Percentiles rank a stretch among this genome's conserved stretches.
phyloP scores from a whole-genome alignment of 2,113 vertebrate genomes.

The Rhadina sibilatrix region DNA sequence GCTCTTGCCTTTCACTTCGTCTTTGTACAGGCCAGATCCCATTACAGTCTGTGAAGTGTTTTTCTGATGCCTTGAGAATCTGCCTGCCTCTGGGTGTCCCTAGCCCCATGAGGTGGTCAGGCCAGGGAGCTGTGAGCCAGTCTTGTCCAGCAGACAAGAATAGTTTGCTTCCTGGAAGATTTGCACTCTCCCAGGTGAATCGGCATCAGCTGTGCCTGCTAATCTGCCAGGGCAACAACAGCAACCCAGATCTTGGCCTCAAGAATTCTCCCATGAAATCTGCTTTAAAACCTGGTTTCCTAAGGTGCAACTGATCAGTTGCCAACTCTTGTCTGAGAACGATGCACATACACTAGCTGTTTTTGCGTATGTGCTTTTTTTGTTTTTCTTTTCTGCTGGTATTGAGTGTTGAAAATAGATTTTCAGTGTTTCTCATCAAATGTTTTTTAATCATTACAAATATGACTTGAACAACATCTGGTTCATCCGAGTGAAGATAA shows the following conservation, averaged over 20 bases:
- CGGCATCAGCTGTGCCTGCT: neutral
- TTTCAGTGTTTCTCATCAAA: neutral
- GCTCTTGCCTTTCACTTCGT: rapidly evolving
- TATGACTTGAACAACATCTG: neutral
- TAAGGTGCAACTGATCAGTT: neutral
- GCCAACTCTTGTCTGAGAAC: neutral
- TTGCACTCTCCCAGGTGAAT: neutral
- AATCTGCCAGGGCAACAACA: neutral
- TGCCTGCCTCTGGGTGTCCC: neutral
- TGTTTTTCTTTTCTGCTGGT: neutral
- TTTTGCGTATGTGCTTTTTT: rapidly evolving
- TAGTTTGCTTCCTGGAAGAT: neutral
- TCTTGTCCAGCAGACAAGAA: neutral
- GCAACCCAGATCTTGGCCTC: neutral
- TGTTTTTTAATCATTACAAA: neutral
- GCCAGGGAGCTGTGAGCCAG: rapidly evolving
- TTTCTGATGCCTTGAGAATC: neutral
- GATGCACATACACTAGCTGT: rapidly evolving
- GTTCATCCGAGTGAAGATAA: neutral
- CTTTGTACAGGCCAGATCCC: neutral
- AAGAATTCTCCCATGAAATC: neutral
- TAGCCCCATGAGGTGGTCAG: neutral
- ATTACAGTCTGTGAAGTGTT: neutral
- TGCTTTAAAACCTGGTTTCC: neutral
- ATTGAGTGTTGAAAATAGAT: neutral